Evolutionary conservation across 1,140 invertebrate species (phyloP), one percentile per base, ranked within the genome.

Genomic region (Drusus annulatus): DNA sequence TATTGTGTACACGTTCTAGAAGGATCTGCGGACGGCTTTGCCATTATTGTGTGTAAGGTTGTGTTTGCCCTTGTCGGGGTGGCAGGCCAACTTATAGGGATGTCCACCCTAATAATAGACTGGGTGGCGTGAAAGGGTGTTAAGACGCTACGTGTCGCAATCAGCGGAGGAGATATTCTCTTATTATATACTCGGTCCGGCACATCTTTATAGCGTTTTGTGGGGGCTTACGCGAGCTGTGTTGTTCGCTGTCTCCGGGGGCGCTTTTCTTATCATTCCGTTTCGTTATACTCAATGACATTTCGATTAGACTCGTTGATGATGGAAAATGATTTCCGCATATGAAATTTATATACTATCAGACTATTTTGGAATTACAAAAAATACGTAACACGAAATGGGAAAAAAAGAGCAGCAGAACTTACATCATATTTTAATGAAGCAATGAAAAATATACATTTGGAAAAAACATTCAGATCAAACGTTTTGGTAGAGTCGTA

Each of bases 81-180:
- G 62, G 62, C 62, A 10, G 73, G 54, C 62, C 77, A 79, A 82
- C 77, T 82, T 80, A 77, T 69, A 80, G 73, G 81, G 81, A 73
- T 82, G 81, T 80, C 81, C 78, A 65, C 74, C 69, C 65, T 78
- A 79, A 80, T 80, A 83, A 80, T 83, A 69, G 79, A 83, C 76
- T 58, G 81, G 79, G 81, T 65, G 75, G 76, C 79, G 76, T 74
- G 54, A 80, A 83, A 83, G 81, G 81, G 81, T 83, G 81, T 83
- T 83, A 83, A 78, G 81, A 83, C 75, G 71, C 81, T 83, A 83
- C 81, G 81, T 83, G 81, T 83, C 74, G 78, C 81, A 83, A 83
- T 83, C 81, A 83, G 81, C 78, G 76, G 71, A 76, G 78, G 78
- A 83, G 78, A 83, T 78, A 83, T 80, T 83, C 78, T 78, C 78